Base-by-base conservation (phyloP, 2,113 vertebrate species). In the Mungos mungo region DNA sequence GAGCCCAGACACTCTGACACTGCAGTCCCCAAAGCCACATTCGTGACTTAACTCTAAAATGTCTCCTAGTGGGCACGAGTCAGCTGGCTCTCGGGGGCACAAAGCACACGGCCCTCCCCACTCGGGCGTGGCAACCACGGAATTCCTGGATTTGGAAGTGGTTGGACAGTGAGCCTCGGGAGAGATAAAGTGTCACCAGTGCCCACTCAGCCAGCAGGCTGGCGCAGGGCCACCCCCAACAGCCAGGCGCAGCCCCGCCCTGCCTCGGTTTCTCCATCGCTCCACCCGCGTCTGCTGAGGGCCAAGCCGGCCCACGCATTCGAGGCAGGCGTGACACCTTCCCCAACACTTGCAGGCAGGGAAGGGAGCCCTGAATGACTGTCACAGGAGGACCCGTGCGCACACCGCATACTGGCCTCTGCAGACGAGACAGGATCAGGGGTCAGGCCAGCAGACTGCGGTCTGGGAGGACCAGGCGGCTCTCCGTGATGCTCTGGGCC, bases 281-380 rank as follows among this genome's bases (percentile, higher is more conserved):
- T 47, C 50, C 45, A 14, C 4, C 29, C 4, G 0, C 7, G 41
- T 13, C 45, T 38, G 5, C 71, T 4, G 16, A 33, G 33, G 74
- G 8, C 68, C 71, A 12, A 1, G 4, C 4, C 4, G 8, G 15
- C 29, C 33, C 10, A 33, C 47, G 38, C 0, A 0, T 3, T 18
- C 2, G 35, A 45, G 29, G 41, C 41, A 3, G 54, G 45, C 77
- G 18, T 15, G 19, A 33, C 16, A 8, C n/a, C 31, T 3, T 41
- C 29, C 52, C 54, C 2, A 7, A 66, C 45, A 19, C 76, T 1
- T 19, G 29, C 9, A 15, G 81, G 11, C 66, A 1, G 38, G 18
- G 27, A 35, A 81, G 65, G 50, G 60, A 38, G 63, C 35, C 60
- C 71, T 15, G 21, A 21, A 21, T 2, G 7, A 16, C 0, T 0